Conservation (phyloP, 2,888 invertebrate species). For the Flexamia atlantica region DNA sequence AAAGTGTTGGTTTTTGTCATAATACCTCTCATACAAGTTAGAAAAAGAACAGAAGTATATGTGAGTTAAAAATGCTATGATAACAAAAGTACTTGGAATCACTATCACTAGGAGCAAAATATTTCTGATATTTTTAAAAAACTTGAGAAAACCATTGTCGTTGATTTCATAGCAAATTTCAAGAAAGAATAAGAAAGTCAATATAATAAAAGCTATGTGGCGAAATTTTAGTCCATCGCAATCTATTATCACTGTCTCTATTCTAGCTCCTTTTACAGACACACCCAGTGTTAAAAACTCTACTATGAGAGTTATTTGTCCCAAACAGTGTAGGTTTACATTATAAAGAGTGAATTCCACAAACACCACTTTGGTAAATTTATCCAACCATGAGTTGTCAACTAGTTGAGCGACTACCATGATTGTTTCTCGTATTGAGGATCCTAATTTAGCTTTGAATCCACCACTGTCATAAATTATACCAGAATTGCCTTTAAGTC, state of each 20-base stretch:
- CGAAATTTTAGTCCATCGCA: background rate
- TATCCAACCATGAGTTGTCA: background rate
- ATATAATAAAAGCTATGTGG: constrained; percentile 9
- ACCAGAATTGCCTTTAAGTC: background rate
- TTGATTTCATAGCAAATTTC: background rate
- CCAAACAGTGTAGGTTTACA: background rate
- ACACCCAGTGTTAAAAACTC: constrained; percentile 3
- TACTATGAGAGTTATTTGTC: background rate
- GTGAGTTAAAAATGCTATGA: background rate
- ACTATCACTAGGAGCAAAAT: background rate
- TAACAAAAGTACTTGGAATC: constrained; percentile 1
- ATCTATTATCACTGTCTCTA: background rate
- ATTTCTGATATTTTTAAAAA: background rate
- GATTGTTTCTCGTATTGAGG: background rate
- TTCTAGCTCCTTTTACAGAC: background rate
- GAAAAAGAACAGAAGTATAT: background rate
- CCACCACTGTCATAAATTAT: background rate
- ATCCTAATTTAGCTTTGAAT: background rate
- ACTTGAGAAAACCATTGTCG: background rate
- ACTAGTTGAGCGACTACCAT: background rate
- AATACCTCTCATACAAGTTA: background rate
- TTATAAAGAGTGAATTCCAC: background rate
- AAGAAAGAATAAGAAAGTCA: background rate
- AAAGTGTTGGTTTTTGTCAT: background rate
- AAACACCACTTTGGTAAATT: background rate